A percentile compares a stretch with the other conserved stretches of the same genome.
These are phyloP conservation scores for Helicolenus hilgendorfi DNA, from an alignment of 2,797 vertebrate genomes.

Conservation along the genomic window DNA sequence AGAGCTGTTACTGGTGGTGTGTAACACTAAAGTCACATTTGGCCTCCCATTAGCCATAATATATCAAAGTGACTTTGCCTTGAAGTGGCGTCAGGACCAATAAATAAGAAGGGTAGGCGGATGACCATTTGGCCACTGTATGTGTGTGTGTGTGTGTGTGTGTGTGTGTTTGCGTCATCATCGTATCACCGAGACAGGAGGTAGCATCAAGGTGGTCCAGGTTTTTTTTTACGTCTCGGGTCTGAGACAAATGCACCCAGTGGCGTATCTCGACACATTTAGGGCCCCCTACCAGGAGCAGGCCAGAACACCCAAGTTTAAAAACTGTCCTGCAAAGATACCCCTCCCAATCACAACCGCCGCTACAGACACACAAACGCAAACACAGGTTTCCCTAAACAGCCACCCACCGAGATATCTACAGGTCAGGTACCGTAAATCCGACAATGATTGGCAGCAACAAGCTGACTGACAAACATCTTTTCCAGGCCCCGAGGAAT, in stretches of 20 bases:
- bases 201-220: constrained; percentile 63
- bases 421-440: constrained; percentile 65
- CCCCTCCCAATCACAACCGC: constrained; percentile 24
- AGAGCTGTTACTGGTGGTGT: neutral
- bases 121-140: constrained; percentile 54
- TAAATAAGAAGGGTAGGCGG: neutral
- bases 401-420: constrained; percentile 75
- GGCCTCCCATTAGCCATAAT: constrained; percentile 8
- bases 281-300: constrained; percentile 44
- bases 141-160: neutral
- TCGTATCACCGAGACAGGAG: constrained; percentile 17
- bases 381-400: constrained; percentile 49
- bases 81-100: neutral
- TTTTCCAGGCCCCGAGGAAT: neutral
- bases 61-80: constrained; percentile 21
- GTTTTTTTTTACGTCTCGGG: constrained; percentile 39
- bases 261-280: constrained; percentile 55
- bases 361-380: constrained; percentile 36
- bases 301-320: constrained; percentile 77
- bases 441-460: constrained; percentile 16
- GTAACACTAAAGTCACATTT: constrained; percentile 43
- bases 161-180: constrained; percentile 7
- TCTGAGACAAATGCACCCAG: constrained; percentile 47
- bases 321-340: constrained; percentile 33
- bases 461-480: constrained; percentile 3